Percentiles rank a stretch among this genome's conserved stretches.
Evolutionary conservation across 2,113 vertebrate genomes (phyloP).

Genomic region (Oryzias celebensis): DNA sequence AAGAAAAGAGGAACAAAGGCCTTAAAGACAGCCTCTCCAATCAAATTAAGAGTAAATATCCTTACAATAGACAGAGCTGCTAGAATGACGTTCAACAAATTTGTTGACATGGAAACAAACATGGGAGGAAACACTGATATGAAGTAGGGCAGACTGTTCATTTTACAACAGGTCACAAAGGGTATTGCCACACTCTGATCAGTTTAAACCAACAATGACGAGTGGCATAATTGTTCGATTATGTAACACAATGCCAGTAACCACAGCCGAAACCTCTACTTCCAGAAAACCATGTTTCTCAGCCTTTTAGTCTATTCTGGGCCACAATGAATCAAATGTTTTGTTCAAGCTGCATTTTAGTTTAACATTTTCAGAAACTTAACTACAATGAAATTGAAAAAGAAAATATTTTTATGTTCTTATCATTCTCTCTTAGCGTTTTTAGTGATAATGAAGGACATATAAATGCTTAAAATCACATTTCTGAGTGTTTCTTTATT

Average conservation of each 20-base stretch:
- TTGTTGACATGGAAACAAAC: background rate
- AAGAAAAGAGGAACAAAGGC: background rate
- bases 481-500: too few relatives aligned
- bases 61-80: too few relatives aligned
- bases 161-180: slow-evolving; percentile 10
- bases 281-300: background rate
- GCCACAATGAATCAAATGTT: too few relatives aligned
- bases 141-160: slow-evolving; percentile 5
- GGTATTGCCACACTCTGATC: slow-evolving; percentile 27
- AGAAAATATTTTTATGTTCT: too few relatives aligned
- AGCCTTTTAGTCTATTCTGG: background rate
- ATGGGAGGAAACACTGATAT: background rate
- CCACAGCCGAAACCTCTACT: background rate
- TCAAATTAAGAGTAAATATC: too few relatives aligned
- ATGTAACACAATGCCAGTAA: slow-evolving; percentile 9
- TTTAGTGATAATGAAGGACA: too few relatives aligned
- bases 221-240: slow-evolving; percentile 1
- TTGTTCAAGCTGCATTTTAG: too few relatives aligned
- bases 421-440: too few relatives aligned
- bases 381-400: too few relatives aligned
- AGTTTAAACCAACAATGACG: slow-evolving; percentile 3
- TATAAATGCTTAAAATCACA: too few relatives aligned
- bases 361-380: too few relatives aligned
- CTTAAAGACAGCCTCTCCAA: too few relatives aligned
- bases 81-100: background rate